Conservation (phyloP, 35 echinoderm and acorn worm genomes). For the Ptychodera flava region DNA sequence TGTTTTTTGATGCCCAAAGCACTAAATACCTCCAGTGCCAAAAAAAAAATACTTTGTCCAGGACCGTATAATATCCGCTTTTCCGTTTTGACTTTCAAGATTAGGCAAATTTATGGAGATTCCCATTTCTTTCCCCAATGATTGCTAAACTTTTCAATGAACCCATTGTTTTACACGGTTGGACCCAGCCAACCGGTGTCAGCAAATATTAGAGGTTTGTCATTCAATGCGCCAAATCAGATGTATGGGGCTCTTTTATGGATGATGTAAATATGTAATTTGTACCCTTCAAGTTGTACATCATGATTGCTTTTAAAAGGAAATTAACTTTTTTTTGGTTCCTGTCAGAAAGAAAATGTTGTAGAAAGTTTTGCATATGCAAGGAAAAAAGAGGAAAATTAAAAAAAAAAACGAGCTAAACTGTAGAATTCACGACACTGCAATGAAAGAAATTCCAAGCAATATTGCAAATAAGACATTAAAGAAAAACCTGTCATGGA, state of each 20-base stretch:
- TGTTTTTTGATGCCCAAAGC: too few relatives aligned
- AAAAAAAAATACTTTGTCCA: too few relatives aligned
- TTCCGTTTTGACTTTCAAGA: neutral
- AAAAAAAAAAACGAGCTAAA: too few relatives aligned
- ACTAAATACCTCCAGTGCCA: too few relatives aligned
- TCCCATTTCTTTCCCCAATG: neutral
- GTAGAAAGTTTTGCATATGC: neutral
- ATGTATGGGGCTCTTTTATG: too few relatives aligned
- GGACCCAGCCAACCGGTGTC: neutral
- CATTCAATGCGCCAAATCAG: too few relatives aligned
- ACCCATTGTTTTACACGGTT: neutral
- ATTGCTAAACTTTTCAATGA: neutral
- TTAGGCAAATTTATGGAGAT: neutral
- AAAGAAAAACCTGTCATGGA: neutral
- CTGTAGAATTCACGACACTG: too few relatives aligned
- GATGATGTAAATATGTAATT: conserved; percentile 2
- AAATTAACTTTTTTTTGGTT: neutral
- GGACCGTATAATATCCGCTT: too few relatives aligned
- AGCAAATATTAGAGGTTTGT: neutral
- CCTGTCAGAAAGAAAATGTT: neutral
- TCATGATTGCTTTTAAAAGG: neutral
- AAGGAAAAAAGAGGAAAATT: too few relatives aligned
- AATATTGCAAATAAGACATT: neutral
- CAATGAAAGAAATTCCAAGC: neutral
- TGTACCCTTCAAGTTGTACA: neutral